Evolutionary conservation across 2,797 vertebrate genomes (phyloP).

Genomic region (Dicrostonyx torquatus): DNA sequence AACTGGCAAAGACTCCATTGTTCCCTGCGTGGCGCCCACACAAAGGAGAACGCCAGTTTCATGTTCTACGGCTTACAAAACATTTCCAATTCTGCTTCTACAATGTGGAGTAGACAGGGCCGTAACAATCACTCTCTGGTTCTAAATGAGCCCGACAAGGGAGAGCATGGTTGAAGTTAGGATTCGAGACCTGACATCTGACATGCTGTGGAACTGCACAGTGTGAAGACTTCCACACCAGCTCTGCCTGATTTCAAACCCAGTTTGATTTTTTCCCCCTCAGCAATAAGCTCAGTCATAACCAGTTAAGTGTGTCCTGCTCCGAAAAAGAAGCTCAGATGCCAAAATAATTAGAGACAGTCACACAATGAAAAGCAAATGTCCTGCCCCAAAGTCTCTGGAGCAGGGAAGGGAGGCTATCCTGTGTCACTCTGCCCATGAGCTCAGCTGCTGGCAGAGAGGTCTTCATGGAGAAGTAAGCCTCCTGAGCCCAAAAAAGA

Average conservation of each 20-base stretch:
- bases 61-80: not conserved
- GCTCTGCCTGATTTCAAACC: not conserved
- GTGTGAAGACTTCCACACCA: accelerated
- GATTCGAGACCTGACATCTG: too few species aligned
- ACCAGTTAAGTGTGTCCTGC: conserved; percentile 19
- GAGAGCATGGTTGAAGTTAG: not conserved
- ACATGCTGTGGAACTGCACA: not conserved
- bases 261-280: not conserved
- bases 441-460: conserved; percentile 52
- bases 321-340: conserved; percentile 21
- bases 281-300: not conserved
- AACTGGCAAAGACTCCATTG: not conserved
- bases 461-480: not conserved
- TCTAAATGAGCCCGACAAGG: accelerated
- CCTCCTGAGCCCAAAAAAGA: not conserved
- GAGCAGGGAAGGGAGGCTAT: not conserved
- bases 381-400: conserved; percentile 21
- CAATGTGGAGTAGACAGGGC: not conserved
- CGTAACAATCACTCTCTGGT: not conserved
- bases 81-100: not conserved
- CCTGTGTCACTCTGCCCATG: not conserved
- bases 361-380: conserved; percentile 31
- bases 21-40: not conserved
- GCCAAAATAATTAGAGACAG: conserved; percentile 57
- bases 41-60: not conserved